Percentiles rank a stretch among this genome's conserved stretches.
Conservation (phyloP, 2,888 invertebrate species). For the Leptura quadrifasciata region DNA sequence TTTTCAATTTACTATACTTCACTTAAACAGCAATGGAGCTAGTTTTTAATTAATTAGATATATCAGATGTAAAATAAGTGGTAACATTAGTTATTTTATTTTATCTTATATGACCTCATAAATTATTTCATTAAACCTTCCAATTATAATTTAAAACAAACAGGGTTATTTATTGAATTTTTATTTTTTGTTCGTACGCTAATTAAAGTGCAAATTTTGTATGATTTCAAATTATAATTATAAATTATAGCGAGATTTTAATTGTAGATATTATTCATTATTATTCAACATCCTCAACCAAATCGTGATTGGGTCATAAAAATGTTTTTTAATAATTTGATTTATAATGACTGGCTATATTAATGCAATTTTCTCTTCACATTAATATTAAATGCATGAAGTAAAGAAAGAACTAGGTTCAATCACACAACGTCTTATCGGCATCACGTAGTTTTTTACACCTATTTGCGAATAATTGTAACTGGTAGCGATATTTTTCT, state of each 20-base stretch:
- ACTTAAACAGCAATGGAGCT: too few species aligned
- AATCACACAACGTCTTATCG: too few species aligned
- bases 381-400: not conserved
- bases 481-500: too few species aligned
- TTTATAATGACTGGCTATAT: not conserved
- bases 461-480: too few species aligned
- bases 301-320: not conserved
- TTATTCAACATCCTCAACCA: not conserved
- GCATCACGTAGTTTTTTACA: too few species aligned
- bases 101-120: too few species aligned
- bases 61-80: too few species aligned
- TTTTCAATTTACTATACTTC: too few species aligned
- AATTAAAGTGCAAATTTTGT: not conserved
- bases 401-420: too few species aligned
- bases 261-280: slow-evolving; percentile 2
- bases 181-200: not conserved
- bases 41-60: too few species aligned
- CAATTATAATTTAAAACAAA: not conserved
- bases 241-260: not conserved
- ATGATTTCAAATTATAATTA: not conserved
- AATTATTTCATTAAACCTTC: too few species aligned
- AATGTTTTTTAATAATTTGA: not conserved
- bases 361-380: not conserved
- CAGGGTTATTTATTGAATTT: not conserved
- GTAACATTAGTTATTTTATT: too few species aligned